Conservation (phyloP, 2,113 vertebrate genomes). For the western clawed frog (Xenopus tropicalis) region UCB_Xtro_10.0 CM004445.2:28163001-28163500, state of each 20-base stretch:
- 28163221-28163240: conserved; percentile 26
- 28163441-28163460: conserved; percentile 42
- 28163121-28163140: conserved; percentile 55
- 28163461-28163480: conserved; percentile 53
- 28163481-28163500: conserved; percentile 46
- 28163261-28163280: conserved; percentile 51
- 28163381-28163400: conserved; percentile 57
- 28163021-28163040: conserved; percentile 56
- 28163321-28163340: too few species aligned
- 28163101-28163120: conserved; percentile 58
- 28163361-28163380: conserved; percentile 49
- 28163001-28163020: conserved; percentile 58
- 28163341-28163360: conserved; percentile 51
- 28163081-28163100: conserved; percentile 64
- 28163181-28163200: conserved; percentile 53
- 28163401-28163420: conserved; percentile 57
- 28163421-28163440: conserved; percentile 51
- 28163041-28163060: conserved; percentile 66
- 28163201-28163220: conserved; percentile 35
- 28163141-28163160: conserved; percentile 41
- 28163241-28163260: conserved; percentile 59
- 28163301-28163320: too few species aligned
- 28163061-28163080: conserved; percentile 65
- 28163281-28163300: conserved; percentile 52
- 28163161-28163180: not conserved